Percentiles rank a stretch among this genome's conserved stretches.
These are phyloP conservation scores for Drosophila orena DNA, from an alignment of 1,140 invertebrate genomes.

Conservation along the genomic window DNA sequence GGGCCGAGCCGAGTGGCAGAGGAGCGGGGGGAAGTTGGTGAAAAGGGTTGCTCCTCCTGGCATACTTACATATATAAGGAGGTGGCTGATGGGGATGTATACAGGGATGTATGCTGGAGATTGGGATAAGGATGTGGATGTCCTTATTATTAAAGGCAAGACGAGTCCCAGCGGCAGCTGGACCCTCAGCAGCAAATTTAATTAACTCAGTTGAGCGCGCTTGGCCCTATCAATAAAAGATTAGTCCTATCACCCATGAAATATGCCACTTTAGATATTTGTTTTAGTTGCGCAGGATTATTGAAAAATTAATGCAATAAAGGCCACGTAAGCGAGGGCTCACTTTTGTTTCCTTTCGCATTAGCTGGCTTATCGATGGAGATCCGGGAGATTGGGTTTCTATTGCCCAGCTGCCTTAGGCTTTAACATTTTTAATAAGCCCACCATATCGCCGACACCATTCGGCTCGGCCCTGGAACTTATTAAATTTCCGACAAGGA, in stretches of 20 bases:
- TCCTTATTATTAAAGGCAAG: conserved; percentile 55
- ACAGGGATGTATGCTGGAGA: background rate
- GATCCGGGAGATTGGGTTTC: conserved; percentile 18
- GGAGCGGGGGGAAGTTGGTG: conserved; percentile 20
- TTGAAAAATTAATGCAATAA: conserved; percentile 83
- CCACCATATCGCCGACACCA: conserved; percentile 17
- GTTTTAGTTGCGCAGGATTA: conserved; percentile 64
- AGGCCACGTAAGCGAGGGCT: background rate
- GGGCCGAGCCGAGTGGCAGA: conserved; percentile 7
- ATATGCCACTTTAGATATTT: conserved; percentile 75
- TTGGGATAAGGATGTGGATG: conserved; percentile 15
- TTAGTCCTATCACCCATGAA: conserved; percentile 68
- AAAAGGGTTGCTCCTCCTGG: conserved; percentile 63
- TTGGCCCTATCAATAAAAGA: conserved; percentile 73
- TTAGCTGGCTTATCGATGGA: conserved; percentile 35
- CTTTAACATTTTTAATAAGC: conserved; percentile 77
- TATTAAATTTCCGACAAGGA: conserved; percentile 68
- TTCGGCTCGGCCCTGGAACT: conserved; percentile 18
- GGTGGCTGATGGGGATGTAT: conserved; percentile 15
- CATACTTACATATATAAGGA: conserved; percentile 15
- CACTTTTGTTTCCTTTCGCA: background rate
- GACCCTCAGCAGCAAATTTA: conserved; percentile 63
- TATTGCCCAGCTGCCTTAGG: conserved; percentile 49
- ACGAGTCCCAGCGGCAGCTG: conserved; percentile 16
- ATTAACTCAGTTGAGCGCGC: conserved; percentile 78